phyloP scores from a whole-genome alignment of 2,888 invertebrate genomes.

The Lepidochrysops patricia region DNA sequence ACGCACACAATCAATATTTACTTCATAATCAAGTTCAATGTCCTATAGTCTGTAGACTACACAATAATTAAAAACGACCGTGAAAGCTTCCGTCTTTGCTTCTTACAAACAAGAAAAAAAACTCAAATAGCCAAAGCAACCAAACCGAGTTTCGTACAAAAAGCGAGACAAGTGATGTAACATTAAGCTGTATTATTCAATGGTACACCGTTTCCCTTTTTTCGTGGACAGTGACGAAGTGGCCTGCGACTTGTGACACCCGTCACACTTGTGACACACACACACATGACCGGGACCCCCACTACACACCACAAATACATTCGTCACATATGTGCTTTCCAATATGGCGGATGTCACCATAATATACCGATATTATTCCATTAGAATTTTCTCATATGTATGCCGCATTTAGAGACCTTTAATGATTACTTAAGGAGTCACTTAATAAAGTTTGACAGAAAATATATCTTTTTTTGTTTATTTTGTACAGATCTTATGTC shows the following conservation, averaged over 20 bases:
- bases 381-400: too few relatives aligned
- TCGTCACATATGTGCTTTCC: conserved; percentile 2
- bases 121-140: not conserved
- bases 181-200: not conserved
- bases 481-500: too few relatives aligned
- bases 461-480: too few relatives aligned
- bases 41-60: too few relatives aligned
- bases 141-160: not conserved
- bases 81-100: not conserved
- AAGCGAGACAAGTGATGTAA: not conserved
- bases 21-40: not conserved
- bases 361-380: not conserved
- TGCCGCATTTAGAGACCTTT: too few relatives aligned
- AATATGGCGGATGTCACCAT: not conserved
- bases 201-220: conserved; percentile 2
- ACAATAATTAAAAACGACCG: not conserved
- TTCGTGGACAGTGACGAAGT: conserved; percentile 9
- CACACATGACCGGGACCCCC: conserved; percentile 10
- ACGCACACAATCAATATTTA: too few relatives aligned
- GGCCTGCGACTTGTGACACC: not conserved
- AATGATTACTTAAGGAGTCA: too few relatives aligned
- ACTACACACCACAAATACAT: conserved; percentile 12
- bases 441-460: too few relatives aligned
- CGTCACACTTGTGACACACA: not conserved
- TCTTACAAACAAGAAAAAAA: not conserved